phyloP scores from a whole-genome alignment of 2,113 vertebrate genomes.

The Merops nubicus region DNA sequence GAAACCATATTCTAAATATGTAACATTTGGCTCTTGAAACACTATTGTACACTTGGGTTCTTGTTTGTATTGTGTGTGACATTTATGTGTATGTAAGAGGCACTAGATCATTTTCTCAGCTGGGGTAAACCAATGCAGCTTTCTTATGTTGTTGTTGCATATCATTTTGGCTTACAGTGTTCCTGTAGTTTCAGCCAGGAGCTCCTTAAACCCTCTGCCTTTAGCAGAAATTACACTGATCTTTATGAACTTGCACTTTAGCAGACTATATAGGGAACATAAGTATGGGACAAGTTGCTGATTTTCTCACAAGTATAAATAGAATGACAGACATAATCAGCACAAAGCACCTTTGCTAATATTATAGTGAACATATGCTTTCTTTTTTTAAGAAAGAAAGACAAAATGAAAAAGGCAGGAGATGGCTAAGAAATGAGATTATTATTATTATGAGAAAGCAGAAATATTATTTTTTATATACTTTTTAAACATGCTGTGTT shows the following conservation, averaged over 20 bases:
- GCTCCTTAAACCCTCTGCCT: background rate
- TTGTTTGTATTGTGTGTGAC: background rate
- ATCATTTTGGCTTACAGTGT: background rate
- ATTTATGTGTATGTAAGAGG: background rate
- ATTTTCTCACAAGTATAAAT: background rate
- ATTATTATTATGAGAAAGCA: background rate
- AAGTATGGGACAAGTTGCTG: background rate
- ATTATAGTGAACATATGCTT: background rate
- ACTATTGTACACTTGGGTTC: background rate
- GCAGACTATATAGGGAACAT: background rate
- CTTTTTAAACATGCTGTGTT: background rate
- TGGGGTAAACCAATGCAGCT: background rate
- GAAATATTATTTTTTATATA: background rate
- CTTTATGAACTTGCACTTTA: background rate
- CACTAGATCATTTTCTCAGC: background rate
- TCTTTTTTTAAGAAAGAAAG: background rate
- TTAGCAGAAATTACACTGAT: background rate
- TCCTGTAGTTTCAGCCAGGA: background rate
- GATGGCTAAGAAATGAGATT: too few relatives aligned
- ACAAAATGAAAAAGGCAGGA: background rate
- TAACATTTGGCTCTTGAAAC: background rate
- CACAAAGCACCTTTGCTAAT: background rate
- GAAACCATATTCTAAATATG: background rate
- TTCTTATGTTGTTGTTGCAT: background rate
- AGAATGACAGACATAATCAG: background rate